Base-by-base conservation (phyloP, 2,888 invertebrate species). In the Orchesella flavescens region DNA sequence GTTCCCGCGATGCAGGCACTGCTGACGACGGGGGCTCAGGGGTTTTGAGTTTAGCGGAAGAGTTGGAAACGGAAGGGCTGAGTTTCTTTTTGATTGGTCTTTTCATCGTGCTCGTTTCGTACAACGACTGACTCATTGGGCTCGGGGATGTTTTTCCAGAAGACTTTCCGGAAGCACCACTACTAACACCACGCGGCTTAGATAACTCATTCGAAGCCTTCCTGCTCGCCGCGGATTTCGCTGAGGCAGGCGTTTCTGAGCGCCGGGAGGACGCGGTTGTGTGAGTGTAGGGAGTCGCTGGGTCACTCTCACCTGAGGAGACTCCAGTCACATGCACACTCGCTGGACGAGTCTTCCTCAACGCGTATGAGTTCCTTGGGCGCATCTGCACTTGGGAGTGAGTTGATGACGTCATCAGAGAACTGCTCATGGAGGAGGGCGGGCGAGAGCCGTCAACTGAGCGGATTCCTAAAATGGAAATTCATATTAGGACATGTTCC, bases 291-390 rank as follows among this genome's bases (percentile, higher is more conserved):
- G 43, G 43, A 7, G 57, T 53, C 24, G 63, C 12, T n/a, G 10
- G 24, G 21, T 66, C 49, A 21, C 44, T 74, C 46, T 4, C 49
- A 3, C 66, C 75, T 72, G 19, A 76, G 24, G 84, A 74, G 13
- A 87, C 83, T 2, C 88, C 88, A n/a, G 88, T 88, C 1, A 88
- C 87, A 63, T 87, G 87, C 9, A 88, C 88, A 68, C 86, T 86
- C 1, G 86, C 86, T 10, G 87, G 88, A 21, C 88, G 79, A 9
- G 87, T 79, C 63, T 88, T 88, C 34, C 87, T 34, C 34, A 34
- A 69, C 15, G 83, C 81, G 71, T 76, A 85, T 13, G 86, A 66
- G 65, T 75, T 80, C 34, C 86, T 76, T 12, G 86, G 86, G 15
- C 87, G 76, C 82, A 87, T 84, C 57, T 82, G 84, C 53, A 85